phyloP scores from a whole-genome alignment of 2,888 invertebrate species.

The Hypolimnas misippus region DNA sequence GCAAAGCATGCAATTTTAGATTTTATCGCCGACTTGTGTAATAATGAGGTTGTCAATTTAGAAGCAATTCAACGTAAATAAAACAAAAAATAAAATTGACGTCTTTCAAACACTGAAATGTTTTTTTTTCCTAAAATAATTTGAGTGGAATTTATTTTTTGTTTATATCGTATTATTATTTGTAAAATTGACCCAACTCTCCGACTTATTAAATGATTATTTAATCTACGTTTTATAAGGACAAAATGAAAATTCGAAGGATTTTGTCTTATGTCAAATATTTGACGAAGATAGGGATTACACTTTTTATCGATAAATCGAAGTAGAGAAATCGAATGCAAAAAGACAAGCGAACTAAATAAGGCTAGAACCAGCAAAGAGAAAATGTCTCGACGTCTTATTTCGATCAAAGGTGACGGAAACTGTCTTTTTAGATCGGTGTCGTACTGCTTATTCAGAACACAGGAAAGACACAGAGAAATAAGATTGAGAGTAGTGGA shows the following conservation, averaged over 20 bases:
- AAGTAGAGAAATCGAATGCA: conserved; percentile 30
- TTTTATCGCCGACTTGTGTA: conserved; percentile 6
- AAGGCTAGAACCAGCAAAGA: conserved; percentile 27
- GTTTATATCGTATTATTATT: background rate
- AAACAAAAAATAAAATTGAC: conserved; percentile 24
- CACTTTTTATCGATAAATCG: conserved; percentile 28
- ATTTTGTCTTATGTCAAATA: conserved; percentile 4
- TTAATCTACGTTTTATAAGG: no score
- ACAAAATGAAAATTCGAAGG: background rate
- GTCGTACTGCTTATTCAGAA: conserved; percentile 66
- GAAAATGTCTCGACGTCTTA: conserved; percentile 59
- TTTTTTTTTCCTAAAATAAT: background rate
- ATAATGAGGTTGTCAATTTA: conserved; percentile 22
- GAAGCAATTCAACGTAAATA: background rate
- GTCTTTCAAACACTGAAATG: conserved; percentile 11
- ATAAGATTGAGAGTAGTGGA: conserved; percentile 65
- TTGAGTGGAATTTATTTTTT: background rate
- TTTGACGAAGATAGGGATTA: conserved; percentile 22
- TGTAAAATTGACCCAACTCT: no score
- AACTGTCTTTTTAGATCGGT: conserved; percentile 75
- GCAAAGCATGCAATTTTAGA: conserved; percentile 11
- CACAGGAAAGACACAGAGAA: conserved; percentile 70
- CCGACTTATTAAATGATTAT: no score
- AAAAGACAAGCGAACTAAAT: conserved; percentile 25
- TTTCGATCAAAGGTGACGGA: conserved; percentile 71